Evolutionary conservation across 2,888 invertebrate species (phyloP).

Genomic region (Candidula unifasciata): DNA sequence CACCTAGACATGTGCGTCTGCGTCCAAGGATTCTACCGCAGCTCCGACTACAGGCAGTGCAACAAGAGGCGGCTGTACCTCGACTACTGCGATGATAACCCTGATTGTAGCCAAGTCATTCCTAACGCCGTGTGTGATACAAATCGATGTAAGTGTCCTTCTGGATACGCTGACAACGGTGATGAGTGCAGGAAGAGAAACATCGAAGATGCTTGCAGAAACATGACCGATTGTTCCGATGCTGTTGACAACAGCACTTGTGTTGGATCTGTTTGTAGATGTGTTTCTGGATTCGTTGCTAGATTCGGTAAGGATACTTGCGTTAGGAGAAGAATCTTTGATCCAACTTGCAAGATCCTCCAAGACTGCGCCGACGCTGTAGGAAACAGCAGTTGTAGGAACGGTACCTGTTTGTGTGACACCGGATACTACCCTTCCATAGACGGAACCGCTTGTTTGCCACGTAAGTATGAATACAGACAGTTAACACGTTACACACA

Average conservation of each 20-base stretch:
- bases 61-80: not conserved
- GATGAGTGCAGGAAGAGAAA: constrained; percentile 10
- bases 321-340: not conserved
- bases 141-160: constrained; percentile 14
- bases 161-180: not conserved
- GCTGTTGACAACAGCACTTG: constrained; percentile 61
- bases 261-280: constrained; percentile 45
- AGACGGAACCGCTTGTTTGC: constrained; percentile 16
- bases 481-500: no score
- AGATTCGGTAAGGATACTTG: constrained; percentile 1
- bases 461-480: constrained; percentile 39
- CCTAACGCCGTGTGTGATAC: constrained; percentile 27
- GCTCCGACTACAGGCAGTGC: constrained; percentile 27
- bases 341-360: not conserved
- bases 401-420: constrained; percentile 29
- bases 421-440: constrained; percentile 1
- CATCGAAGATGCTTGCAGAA: constrained; percentile 21
- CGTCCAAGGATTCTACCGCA: constrained; percentile 13
- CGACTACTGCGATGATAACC: not conserved
- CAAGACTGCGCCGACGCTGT: constrained; percentile 42
- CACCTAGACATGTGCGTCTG: constrained; percentile 47
- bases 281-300: constrained; percentile 34
- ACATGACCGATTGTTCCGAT: constrained; percentile 58
- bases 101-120: constrained; percentile 30
- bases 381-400: constrained; percentile 26